Conservation (phyloP, 2,797 vertebrate species). For the Urocyon cinereoargenteus region DNA sequence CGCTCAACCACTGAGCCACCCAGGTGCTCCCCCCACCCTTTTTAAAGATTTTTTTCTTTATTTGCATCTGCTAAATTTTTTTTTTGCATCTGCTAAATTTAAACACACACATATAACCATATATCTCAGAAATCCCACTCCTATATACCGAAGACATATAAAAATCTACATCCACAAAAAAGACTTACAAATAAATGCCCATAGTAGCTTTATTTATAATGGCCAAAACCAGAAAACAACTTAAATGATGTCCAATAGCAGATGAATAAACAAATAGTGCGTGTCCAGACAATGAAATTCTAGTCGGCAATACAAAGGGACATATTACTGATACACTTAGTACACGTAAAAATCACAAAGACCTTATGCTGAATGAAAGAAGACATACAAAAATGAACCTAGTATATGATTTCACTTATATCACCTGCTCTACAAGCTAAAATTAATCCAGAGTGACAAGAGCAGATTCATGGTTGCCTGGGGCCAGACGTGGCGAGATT, state of each 20-base stretch:
- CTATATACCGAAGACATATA: constrained; percentile 37
- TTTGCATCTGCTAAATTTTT: constrained; percentile 20
- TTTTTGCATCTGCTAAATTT: constrained; percentile 20
- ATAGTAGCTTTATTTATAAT: constrained; percentile 13
- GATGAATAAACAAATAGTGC: neutral
- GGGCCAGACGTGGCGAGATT: neutral
- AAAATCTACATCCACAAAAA: constrained; percentile 33
- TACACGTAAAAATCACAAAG: neutral
- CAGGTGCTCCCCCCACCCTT: too few relatives aligned
- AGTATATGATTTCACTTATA: neutral
- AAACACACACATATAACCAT: neutral
- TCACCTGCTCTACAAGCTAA: neutral
- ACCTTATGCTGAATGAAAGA: neutral
- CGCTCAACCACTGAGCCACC: too few relatives aligned
- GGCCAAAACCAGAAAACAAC: neutral
- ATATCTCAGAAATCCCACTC: constrained; percentile 34
- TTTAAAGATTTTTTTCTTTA: too few relatives aligned
- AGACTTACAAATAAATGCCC: neutral
- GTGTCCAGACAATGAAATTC: neutral
- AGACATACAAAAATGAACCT: neutral
- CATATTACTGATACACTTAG: neutral
- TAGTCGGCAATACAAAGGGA: constrained; percentile 4
- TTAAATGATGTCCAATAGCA: constrained; percentile 17
- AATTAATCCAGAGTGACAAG: neutral
- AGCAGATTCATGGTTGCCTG: neutral